Percentiles rank a stretch among this genome's conserved stretches.
phyloP scores from a whole-genome alignment of 2,797 vertebrate species.

The Poecilia wingei region DNA sequence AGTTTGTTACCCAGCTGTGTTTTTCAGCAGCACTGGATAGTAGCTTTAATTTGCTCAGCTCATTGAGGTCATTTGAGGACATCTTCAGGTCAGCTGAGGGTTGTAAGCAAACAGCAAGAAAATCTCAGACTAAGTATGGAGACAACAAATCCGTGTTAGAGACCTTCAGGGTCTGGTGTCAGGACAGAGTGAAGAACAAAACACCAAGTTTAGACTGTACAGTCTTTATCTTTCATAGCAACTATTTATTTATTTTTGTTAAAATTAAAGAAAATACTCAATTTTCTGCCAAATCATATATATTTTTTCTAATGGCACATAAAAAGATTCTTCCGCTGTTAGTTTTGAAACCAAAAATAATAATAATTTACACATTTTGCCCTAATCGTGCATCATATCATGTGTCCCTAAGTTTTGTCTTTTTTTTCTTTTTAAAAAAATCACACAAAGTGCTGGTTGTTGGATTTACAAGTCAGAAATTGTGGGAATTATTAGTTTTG shows the following conservation, averaged over 20 bases:
- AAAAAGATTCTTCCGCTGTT: background rate
- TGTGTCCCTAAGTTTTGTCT: background rate
- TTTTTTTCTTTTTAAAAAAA: background rate
- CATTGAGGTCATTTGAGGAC: conserved; percentile 26
- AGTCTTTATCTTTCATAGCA: background rate
- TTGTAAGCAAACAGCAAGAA: conserved; percentile 10
- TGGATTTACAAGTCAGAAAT: background rate
- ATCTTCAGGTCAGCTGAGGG: conserved; percentile 28
- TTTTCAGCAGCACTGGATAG: background rate
- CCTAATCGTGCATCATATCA: background rate
- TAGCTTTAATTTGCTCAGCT: background rate
- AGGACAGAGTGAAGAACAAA: background rate
- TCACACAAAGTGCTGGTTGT: background rate
- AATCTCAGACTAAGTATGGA: conserved; percentile 27
- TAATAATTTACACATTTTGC: background rate
- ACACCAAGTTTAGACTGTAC: background rate
- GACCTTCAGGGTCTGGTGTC: background rate
- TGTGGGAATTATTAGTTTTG: background rate
- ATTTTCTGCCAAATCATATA: background rate
- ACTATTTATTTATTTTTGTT: background rate
- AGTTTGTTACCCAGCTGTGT: background rate
- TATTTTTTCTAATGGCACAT: background rate
- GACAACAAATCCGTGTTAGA: conserved; percentile 12
- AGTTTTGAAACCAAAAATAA: background rate
- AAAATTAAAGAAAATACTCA: background rate